phyloP scores from a whole-genome alignment of 2,113 vertebrate genomes.

The Percina caprodes region DNA sequence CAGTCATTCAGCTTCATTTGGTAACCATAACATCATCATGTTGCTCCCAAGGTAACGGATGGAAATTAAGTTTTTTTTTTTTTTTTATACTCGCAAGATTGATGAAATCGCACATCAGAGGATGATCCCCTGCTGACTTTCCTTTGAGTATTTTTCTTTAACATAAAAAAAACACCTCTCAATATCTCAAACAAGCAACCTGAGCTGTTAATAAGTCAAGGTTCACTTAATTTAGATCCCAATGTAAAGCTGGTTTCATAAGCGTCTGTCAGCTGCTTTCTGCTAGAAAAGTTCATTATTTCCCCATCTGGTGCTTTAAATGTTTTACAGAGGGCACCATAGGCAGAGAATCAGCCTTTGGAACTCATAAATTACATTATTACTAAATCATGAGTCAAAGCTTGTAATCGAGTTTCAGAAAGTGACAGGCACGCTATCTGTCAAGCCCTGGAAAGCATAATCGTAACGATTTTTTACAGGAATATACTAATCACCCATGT shows the following conservation, averaged over 20 bases:
- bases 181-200: not conserved
- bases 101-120: not conserved
- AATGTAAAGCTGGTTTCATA: constrained; percentile 32
- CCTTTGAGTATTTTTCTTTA: not conserved
- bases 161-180: not conserved
- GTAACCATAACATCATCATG: constrained; percentile 27
- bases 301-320: constrained; percentile 63
- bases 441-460: constrained; percentile 3
- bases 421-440: constrained; percentile 7
- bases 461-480: constrained; percentile 11
- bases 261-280: constrained; percentile 55
- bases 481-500: constrained; percentile 23
- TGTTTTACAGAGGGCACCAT: constrained; percentile 54
- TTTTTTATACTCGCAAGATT: not conserved
- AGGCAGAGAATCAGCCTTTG: constrained; percentile 40
- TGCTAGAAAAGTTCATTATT: constrained; percentile 64
- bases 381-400: constrained; percentile 56
- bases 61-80: not conserved
- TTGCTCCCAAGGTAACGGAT: constrained; percentile 1
- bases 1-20: not conserved
- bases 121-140: not conserved
- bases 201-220: constrained; percentile 11
- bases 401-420: constrained; percentile 51
- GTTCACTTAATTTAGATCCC: constrained; percentile 40
- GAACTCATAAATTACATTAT: constrained; percentile 60